phyloP scores from a whole-genome alignment of 2,113 vertebrate genomes.

The Dicentrarchus labrax region DNA sequence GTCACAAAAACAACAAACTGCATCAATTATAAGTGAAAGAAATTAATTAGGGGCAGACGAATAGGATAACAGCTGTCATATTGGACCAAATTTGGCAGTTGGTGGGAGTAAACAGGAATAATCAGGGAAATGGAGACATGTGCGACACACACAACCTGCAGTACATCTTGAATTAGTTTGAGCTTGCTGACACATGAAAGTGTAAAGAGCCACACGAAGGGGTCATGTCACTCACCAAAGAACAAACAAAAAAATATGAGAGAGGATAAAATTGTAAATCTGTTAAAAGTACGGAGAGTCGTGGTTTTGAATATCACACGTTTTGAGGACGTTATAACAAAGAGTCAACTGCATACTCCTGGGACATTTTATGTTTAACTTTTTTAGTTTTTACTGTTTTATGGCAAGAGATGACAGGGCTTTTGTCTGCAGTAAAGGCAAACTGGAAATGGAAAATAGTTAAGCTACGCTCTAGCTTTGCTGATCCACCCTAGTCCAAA shows the following conservation, averaged over 20 bases:
- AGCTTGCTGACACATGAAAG: slow-evolving; percentile 34
- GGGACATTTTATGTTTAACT: neutral
- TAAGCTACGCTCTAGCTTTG: neutral
- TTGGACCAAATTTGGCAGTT: slow-evolving; percentile 6
- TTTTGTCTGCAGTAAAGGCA: neutral
- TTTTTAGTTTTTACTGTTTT: neutral
- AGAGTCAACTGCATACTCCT: neutral
- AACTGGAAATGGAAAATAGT: neutral
- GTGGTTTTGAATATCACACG: neutral
- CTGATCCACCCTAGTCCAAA: neutral
- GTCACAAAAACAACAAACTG: slow-evolving; percentile 16
- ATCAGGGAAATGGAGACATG: slow-evolving; percentile 29
- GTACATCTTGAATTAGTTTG: slow-evolving; percentile 44
- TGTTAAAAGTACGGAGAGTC: neutral
- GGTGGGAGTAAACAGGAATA: slow-evolving; percentile 37
- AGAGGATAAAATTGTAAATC: neutral
- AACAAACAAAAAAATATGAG: slow-evolving; percentile 5
- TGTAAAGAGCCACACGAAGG: neutral
- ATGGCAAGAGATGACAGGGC: neutral
- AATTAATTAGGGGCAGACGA: slow-evolving; percentile 1
- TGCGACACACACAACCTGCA: slow-evolving; percentile 30
- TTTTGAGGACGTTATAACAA: neutral
- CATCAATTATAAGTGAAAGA: neutral
- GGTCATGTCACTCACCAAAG: neutral
- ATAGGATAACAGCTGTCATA: neutral